Conservation (phyloP, 2,888 invertebrate species). For the Acrobeloides nanus region DNA sequence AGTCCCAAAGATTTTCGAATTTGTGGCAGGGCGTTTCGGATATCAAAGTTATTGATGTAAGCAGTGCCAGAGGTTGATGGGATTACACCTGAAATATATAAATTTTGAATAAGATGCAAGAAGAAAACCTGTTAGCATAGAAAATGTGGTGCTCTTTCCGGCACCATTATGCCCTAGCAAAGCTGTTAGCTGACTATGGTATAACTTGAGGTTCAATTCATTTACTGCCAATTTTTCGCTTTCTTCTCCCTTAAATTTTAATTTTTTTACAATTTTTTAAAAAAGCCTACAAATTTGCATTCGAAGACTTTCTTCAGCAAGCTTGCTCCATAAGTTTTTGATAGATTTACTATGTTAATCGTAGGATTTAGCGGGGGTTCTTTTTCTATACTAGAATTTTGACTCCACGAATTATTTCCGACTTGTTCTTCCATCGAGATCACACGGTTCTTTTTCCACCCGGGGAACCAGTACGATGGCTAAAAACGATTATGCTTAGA, state of each 20-base stretch:
- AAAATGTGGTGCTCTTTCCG: slow-evolving; percentile 85
- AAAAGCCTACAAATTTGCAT: slow-evolving; percentile 34
- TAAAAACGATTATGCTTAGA: too few relatives aligned
- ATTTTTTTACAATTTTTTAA: too few relatives aligned
- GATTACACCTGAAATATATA: slow-evolving; percentile 36
- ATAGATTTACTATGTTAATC: slow-evolving; percentile 33
- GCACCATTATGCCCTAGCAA: slow-evolving; percentile 77
- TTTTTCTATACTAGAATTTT: slow-evolving; percentile 20
- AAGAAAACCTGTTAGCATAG: slow-evolving; percentile 80
- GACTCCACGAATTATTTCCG: too few relatives aligned
- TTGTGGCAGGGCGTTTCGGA: slow-evolving; percentile 53
- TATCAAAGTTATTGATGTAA: slow-evolving; percentile 61
- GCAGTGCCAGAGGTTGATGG: slow-evolving; percentile 37
- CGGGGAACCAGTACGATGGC: slow-evolving; percentile 46
- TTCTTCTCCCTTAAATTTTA: slow-evolving; percentile 11
- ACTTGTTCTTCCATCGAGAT: too few relatives aligned
- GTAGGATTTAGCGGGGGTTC: slow-evolving; percentile 24
- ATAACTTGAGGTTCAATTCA: slow-evolving; percentile 68
- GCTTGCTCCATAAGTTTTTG: slow-evolving; percentile 38
- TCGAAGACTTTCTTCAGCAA: slow-evolving; percentile 43
- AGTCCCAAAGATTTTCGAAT: slow-evolving; percentile 65
- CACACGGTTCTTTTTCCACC: slow-evolving; percentile 2
- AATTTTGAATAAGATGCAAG: too few relatives aligned
- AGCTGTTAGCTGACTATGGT: slow-evolving; percentile 65
- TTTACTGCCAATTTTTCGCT: slow-evolving; percentile 61